Base-by-base conservation (phyloP, 2,797 vertebrate genomes). In the Cichlasoma orientale region DNA sequence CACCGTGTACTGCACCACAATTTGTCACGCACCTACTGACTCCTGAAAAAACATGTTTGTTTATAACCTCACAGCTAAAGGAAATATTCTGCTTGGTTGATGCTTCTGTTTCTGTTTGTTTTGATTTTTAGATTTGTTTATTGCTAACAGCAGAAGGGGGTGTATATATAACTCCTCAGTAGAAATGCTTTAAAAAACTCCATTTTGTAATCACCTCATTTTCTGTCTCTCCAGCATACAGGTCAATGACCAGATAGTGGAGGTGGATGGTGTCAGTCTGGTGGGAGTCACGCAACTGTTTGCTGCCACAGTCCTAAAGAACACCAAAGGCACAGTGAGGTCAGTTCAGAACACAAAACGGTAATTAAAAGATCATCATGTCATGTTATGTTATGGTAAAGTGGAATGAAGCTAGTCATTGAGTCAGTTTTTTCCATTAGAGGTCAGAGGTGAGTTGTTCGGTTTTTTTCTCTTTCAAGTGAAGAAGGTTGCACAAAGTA, bases 201-300 rank as follows among this genome's bases (percentile, higher is more conserved):
- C 23, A 29, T 50, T 68, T 68, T 68, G 25, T 29, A 44, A 50
- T 29, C 25, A 13, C 21, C 11, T 50, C 71, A 2, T 58, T 23
- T 81, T 77, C 23, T 92, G 94, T 84, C 29, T 80, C 29, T 90
- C 18, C 80, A 98, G 97, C 89, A 98, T 98, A 89, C 95, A 97
- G 92, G 97, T 98, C 79, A 98, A 98, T 81, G 97, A 98, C 93
- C 97, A 98, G 93, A 98, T 98, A 79, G 97, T 98, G 88, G 97
- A 98, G 86, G 97, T 98, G 71, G 97, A 98, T 86, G 95, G 96
- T 50, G 95, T 95, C 92, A 97, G 97, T 91, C 93, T 98, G 57
- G 97, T 98, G 41, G 97, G 97, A 72, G 97, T 98, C 85, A 98
- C 97, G 1, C 97, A 97, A 68, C 95, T 97, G 66, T 97, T 98